Evolutionary conservation across 2,888 invertebrate genomes (phyloP), one percentile per base, ranked within the genome.

Genomic region (Steinernema scapterisci): DNA sequence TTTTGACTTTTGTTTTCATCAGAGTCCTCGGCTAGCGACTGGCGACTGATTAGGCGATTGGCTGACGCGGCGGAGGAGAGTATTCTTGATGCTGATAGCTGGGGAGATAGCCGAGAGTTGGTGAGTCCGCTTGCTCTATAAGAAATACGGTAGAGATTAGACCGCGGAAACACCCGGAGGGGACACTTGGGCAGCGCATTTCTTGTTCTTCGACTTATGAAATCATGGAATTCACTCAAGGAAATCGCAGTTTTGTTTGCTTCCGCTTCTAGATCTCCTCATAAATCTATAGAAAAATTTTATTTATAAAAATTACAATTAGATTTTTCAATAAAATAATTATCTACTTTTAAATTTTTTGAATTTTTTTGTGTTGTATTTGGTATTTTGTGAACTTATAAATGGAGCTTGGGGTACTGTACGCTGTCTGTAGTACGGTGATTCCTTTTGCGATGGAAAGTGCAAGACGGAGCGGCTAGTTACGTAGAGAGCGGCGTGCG

Each of bases 1-100:
- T 63, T 31, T 63, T 63, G 63, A 63, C 63, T 63, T 63, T 63
- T 63, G 63, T 63, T 63, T 63, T 63, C 63, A 54, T 21, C 54
- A 19, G 54, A 54, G n/a, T 16, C n/a, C 16, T 16, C 25, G 21
- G 21, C 54, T 54, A 25, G 54, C 54, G 54, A 54, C 54, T 54
- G 13, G 54, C 54, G 31, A 63, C 63, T 63, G 63, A 63, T 63
- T 63, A 63, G 31, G 54, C 54, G 54, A 48, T 48, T 48, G 48
- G 48, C 19, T 48, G 48, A 23, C 63, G 63, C 63, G 25, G 21
- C 54, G 54, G 25, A 48, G 13, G 19, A 54, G 23, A 19, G 54
- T 25, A 54, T 54, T 54, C 54, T 54, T 25, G 21, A 25, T 21
- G 21, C 54, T 25, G 13, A 54, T 25, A 54, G 54, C 16, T 25